Conservation (phyloP, 2,797 vertebrate genomes). For the Cyprinella venusta region DNA sequence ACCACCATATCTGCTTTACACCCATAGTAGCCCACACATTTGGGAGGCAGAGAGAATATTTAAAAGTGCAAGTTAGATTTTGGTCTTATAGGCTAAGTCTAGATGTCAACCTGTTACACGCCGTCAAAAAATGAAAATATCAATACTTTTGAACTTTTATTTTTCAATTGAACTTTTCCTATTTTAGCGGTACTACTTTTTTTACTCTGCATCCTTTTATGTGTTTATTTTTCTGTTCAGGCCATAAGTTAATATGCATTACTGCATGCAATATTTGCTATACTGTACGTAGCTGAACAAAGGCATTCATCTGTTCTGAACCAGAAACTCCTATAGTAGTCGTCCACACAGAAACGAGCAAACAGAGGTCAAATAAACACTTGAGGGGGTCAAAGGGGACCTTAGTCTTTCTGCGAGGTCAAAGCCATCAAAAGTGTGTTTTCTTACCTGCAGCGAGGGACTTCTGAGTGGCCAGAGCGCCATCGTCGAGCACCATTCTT, state of each 20-base stretch:
- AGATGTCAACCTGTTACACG: not conserved
- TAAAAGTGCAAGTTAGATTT: not conserved
- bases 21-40: not conserved
- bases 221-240: not conserved
- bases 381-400: not conserved
- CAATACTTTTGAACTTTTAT: no score
- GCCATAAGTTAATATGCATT: not conserved
- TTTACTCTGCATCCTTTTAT: not conserved
- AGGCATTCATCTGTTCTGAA: not conserved
- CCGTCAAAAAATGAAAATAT: not conserved
- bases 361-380: constrained; percentile 22
- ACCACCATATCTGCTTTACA: constrained; percentile 1
- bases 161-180: not conserved
- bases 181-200: not conserved
- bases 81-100: not conserved
- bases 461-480: constrained; percentile 48
- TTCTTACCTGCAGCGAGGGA: constrained; percentile 36
- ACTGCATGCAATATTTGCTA: not conserved
- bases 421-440: constrained; percentile 3
- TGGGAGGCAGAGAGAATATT: not conserved
- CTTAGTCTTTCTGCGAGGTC: not conserved
- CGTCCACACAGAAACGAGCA: not conserved
- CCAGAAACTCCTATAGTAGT: not conserved
- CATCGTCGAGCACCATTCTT: constrained; percentile 64
- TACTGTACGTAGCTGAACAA: not conserved